These are phyloP conservation scores for Echeneis naucrates DNA, from an alignment of 2,797 vertebrate genomes.

Conservation along the genomic window DNA sequence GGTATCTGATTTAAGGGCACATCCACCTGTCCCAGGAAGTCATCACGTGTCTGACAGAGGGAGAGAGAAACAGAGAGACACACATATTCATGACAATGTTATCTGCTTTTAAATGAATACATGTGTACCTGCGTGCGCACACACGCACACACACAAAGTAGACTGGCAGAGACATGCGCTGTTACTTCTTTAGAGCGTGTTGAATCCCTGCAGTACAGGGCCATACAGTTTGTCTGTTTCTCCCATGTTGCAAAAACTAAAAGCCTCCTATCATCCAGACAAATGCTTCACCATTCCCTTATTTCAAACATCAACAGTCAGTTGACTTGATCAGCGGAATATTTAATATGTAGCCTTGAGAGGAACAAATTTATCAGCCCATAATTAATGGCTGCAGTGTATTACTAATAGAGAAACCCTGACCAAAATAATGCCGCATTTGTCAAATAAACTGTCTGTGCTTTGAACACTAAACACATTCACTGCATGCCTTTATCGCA, in stretches of 20 bases:
- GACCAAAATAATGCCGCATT: conserved; percentile 43
- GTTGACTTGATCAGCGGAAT: conserved; percentile 36
- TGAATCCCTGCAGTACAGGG: not conserved
- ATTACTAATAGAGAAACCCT: conserved; percentile 17
- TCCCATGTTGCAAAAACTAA: not conserved
- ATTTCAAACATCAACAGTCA: conserved; percentile 24
- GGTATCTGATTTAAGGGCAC: conserved; percentile 96
- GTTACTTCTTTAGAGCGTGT: not conserved
- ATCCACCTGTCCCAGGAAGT: conserved; percentile 98
- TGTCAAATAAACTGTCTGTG: conserved; percentile 33
- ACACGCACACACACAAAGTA: not conserved
- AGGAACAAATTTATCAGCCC: conserved; percentile 43
- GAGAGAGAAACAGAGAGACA: conserved; percentile 15
- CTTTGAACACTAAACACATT: conserved; percentile 45
- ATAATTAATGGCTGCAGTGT: conserved; percentile 41
- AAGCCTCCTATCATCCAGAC: not conserved
- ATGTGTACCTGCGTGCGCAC: not conserved
- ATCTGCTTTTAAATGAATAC: not conserved
- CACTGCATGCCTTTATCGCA: conserved; percentile 9
- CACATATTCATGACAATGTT: conserved; percentile 29
- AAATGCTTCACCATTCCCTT: conserved; percentile 1
- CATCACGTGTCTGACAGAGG: conserved; percentile 92
- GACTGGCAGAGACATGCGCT: not conserved
- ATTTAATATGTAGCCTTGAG: conserved; percentile 18
- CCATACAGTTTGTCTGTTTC: not conserved